phyloP scores from a whole-genome alignment of 2,113 vertebrate genomes.

The Gadus macrocephalus region DNA sequence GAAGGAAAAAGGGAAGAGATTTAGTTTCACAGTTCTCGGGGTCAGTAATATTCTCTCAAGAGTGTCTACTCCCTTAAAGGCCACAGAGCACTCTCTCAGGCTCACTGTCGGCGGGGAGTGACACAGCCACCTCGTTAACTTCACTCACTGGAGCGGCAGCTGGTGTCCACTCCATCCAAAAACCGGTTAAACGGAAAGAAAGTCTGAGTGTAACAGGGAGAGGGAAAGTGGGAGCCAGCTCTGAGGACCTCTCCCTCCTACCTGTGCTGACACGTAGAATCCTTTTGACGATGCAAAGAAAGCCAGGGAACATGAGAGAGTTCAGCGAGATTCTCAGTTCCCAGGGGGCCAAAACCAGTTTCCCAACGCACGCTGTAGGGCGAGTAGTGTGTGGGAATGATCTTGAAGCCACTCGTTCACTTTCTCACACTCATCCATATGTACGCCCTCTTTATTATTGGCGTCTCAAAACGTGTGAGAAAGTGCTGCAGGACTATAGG shows the following conservation, averaged over 20 bases:
- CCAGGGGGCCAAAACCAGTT: slow-evolving; percentile 36
- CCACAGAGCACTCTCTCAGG: not conserved
- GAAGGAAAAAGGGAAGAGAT: not conserved
- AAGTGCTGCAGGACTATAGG: too few relatives aligned
- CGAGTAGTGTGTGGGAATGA: too few relatives aligned
- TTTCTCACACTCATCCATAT: too few relatives aligned
- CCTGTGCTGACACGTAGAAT: slow-evolving; percentile 42
- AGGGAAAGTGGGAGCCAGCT: slow-evolving; percentile 11
- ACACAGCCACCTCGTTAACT: not conserved
- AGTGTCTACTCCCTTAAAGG: slow-evolving; percentile 15
- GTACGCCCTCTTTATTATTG: too few relatives aligned
- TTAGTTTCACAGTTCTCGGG: slow-evolving; percentile 8
- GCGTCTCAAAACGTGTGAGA: too few relatives aligned
- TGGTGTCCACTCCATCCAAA: too few relatives aligned
- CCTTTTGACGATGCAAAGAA: slow-evolving; percentile 21
- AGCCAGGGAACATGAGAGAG: slow-evolving; percentile 4
- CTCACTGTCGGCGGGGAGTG: slow-evolving; percentile 10
- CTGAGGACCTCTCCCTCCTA: not conserved
- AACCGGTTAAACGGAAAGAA: too few relatives aligned
- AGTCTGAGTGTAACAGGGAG: not conserved
- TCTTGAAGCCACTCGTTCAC: too few relatives aligned
- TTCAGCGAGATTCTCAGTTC: not conserved
- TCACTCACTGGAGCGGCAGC: too few relatives aligned
- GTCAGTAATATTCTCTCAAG: not conserved
- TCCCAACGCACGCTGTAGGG: not conserved